Evolutionary conservation across 2,797 vertebrate genomes (phyloP), one percentile per base, ranked within the genome.

Genomic region (Gobio occitaniae): DNA sequence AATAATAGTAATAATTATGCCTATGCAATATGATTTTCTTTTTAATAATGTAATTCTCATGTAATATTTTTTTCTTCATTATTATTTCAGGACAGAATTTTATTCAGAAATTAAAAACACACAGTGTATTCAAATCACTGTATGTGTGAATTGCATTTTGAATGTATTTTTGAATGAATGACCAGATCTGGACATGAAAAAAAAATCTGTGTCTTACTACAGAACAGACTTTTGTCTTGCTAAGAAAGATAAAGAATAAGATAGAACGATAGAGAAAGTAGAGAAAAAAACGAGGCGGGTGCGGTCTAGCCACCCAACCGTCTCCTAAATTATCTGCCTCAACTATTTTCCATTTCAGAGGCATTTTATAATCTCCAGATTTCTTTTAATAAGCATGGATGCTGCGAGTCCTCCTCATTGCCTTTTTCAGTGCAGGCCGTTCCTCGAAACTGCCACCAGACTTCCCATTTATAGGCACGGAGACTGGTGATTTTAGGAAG

Each of bases 361-460:
- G 69, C 88, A 90, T 90, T 89, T 90, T 83, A 89, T 86, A 82
- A 90, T 90, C 38, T 92, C 90, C 91, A 87, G 86, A 86, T 83
- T 80, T 90, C 90, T 93, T 90, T 90, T 92, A 88, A 90, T 91
- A 91, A 90, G 85, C 83, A 86, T 63, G 41, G 68, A 89, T 61
- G 65, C 82, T n/a, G 8, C 12, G 52, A 75, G 75, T 54, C 81
- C 69, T 78, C 54, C 63, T 36, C 78, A 86, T 89, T 80, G 89
- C 91, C 93, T 92, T 94, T 94, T 94, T 92, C 75, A 94, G 92
- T n/a, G 84, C 69, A 68, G 78, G 88, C 89, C 90, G 85, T 90
- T 52, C n/a, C 25, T 87, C 63, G 11, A 76, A 87, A 86, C 83
- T 90, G 90, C 91, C 91, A 91, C 90, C 88, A 91, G 91, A 89